Base-by-base conservation (phyloP, 2,888 invertebrate genomes). In the Lasioglossum zephyrum region DNA sequence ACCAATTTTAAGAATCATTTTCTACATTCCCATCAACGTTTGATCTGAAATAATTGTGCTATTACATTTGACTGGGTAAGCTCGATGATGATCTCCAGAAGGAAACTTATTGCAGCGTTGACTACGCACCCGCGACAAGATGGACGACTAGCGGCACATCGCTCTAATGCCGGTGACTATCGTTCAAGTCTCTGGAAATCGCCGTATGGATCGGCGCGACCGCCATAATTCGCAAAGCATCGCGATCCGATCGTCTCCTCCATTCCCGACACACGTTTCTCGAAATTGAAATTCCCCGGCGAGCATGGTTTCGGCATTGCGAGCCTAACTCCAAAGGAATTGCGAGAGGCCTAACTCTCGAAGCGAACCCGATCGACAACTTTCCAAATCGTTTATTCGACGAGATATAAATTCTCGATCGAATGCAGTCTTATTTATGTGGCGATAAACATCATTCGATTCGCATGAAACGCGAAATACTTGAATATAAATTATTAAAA, bases 141-240 rank as follows among this genome's bases (percentile, higher is more conserved):
- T 87, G 87, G 87, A 87, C 87, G 87, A 81, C 86, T 87, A 87
- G 84, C 87, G 84, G 82, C 84, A 82, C 84, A 78, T 84, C 79
- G 82, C 73, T 87, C 82, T 82, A 81, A 77, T 77, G 63, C 77
- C 82, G 26, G 36, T 66, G 79, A 80, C 79, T 83, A 86, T 84
- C 87, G 77, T 84, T 81, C 53, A 84, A 75, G 84, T 84, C 81
- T 79, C 76, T 63, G 57, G 70, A 47, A 79, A 53, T 36, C 73
- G 31, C 53, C 53, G 53, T 9, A 22, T 66, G 8, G 66, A 36
- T 31, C 60, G 60, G 4, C 26, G 60, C 31, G 36, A 36, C 66
- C 31, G 66, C 36, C 66, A 66, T 66, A 36, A 66, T 66, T 66
- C 66, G 63, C 73, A 5, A 73, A 60, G 44, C 44, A 41, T 60